Conservation (phyloP, 2,113 vertebrate genomes). For the Nerophis lumbriciformis region DNA sequence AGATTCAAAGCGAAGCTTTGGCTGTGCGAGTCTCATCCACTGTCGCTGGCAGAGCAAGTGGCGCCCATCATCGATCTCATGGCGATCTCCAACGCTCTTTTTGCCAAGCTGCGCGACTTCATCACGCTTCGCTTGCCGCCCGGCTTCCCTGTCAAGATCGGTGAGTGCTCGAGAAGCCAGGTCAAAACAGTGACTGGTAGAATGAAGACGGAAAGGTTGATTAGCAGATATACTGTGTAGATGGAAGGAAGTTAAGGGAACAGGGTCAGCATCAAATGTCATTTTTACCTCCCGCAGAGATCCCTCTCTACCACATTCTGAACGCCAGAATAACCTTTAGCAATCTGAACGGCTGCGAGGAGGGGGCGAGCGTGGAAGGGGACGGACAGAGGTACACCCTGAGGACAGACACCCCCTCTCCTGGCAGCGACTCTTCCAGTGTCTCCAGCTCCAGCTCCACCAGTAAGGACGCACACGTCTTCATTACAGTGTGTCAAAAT, state of each 20-base stretch:
- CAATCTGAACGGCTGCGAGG: slow-evolving; percentile 94
- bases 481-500: background rate
- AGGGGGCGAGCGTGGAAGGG: slow-evolving; percentile 73
- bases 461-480: slow-evolving; percentile 63
- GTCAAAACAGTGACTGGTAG: background rate
- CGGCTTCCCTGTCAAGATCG: slow-evolving; percentile 93
- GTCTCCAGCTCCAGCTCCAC: slow-evolving; percentile 95
- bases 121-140: slow-evolving; percentile 92
- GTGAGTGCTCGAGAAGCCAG: slow-evolving; percentile 59
- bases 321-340: slow-evolving; percentile 96
- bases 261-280: background rate
- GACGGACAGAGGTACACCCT: slow-evolving; percentile 77
- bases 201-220: slow-evolving; percentile 8
- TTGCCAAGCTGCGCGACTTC: slow-evolving; percentile 94
- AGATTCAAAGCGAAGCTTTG: slow-evolving; percentile 98
- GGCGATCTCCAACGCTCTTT: slow-evolving; percentile 94
- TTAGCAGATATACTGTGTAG: background rate
- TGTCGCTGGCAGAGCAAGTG: slow-evolving; percentile 92
- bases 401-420: slow-evolving; percentile 85
- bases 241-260: slow-evolving; percentile 1
- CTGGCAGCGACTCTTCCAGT: slow-evolving; percentile 91
- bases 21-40: slow-evolving; percentile 93
- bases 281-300: slow-evolving; percentile 72
- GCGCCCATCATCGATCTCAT: slow-evolving; percentile 97
- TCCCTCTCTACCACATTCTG: slow-evolving; percentile 96